A percentile compares a stretch with the other conserved stretches of the same genome.
These are phyloP conservation scores for Bucco capensis DNA, from an alignment of 2,113 vertebrate species.

Conservation along the genomic window DNA sequence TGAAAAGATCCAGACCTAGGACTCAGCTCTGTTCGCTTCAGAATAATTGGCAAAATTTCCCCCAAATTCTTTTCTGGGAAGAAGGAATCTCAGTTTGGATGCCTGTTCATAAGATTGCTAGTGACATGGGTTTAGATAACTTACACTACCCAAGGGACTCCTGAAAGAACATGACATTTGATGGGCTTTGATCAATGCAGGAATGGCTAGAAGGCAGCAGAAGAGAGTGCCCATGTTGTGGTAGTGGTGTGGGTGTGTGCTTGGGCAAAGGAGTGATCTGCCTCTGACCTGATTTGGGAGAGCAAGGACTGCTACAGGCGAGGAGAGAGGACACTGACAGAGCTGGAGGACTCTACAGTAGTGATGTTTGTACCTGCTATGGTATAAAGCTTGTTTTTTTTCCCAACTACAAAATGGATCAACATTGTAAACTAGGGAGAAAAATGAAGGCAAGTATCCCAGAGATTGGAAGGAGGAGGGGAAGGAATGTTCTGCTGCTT, in stretches of 20 bases:
- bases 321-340: neutral
- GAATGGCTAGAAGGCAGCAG: neutral
- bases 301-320: neutral
- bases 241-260: neutral
- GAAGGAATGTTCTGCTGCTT: neutral
- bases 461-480: neutral
- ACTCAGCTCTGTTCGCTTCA: neutral
- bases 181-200: neutral
- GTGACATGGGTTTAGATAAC: neutral
- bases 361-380: neutral
- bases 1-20: neutral
- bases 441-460: neutral
- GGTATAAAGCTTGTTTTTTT: neutral
- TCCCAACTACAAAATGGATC: neutral
- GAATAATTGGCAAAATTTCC: neutral
- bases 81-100: neutral
- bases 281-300: neutral
- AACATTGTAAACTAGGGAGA: neutral
- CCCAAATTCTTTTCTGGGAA: neutral
- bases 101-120: neutral
- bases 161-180: neutral
- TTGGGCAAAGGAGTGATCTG: neutral
- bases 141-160: neutral
- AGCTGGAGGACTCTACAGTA: neutral
- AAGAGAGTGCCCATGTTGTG: neutral